Base-by-base conservation (phyloP, 2,888 invertebrate species). In the Scaptomyza cyrtandrae region DNA sequence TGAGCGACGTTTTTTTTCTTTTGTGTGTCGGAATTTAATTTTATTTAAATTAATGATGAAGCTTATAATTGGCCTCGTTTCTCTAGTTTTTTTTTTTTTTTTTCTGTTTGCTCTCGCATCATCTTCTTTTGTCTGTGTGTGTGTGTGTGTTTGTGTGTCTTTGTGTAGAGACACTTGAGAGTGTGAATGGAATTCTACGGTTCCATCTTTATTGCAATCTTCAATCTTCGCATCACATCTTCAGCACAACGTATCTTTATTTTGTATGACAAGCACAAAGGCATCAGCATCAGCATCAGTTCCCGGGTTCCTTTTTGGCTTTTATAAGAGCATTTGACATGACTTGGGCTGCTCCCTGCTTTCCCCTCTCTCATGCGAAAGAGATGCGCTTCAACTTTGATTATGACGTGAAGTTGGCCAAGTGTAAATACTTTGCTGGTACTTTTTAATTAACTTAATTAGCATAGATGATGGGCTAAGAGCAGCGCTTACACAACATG, bases 371-470 rank as follows among this genome's bases (percentile, higher is more conserved):
- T 13, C 64, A 35, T 70, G 65, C 60, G 49, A 24, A 24, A 2
- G 24, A 50, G 33, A 70, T 75, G 75, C 71, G 84, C 81, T 81
- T 81, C 76, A 85, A 74, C 86, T 83, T 83, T 86, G 86, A 86
- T 86, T 86, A 80, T 83, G 86, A 83, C 86, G 73, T 86, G 86
- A 83, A 83, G 83, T 83, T 83, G 86, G 86, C 83, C 83, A 83
- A 83, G 83, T 83, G 83, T 86, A 83, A 83, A 83, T 83, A 86
- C 83, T 83, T 83, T 83, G 83, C 83, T 83, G 78, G 86, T 83
- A 80, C 83, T 83, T 83, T 86, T 83, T 83, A 83, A 83, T 83
- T 83, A 83, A 83, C 86, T 83, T 83, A 83, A 83, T 83, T 83
- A 83, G 83, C 83, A 83, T 83, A 83, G 86, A 77, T 83, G 83